Conservation (phyloP, 1,140 invertebrate species). For the Pissodes strobi region DNA sequence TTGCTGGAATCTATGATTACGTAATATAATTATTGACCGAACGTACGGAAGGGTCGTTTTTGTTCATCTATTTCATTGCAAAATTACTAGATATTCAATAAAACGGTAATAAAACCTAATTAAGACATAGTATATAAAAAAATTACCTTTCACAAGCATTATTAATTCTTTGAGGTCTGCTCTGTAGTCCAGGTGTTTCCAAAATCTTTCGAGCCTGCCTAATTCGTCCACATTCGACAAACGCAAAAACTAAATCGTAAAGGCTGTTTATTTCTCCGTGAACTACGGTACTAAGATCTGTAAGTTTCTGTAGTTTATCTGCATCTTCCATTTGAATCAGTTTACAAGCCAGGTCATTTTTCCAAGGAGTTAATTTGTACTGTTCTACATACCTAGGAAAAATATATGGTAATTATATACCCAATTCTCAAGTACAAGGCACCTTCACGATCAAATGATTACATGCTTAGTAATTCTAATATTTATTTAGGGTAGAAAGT, state of each 20-base stretch:
- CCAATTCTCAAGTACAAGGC: too few relatives aligned
- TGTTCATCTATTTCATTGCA: too few relatives aligned
- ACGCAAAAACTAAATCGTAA: slow-evolving; percentile 79
- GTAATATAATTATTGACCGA: background rate
- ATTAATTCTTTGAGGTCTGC: slow-evolving; percentile 62
- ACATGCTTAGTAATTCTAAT: too few relatives aligned
- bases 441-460: too few relatives aligned
- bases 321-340: slow-evolving; percentile 80
- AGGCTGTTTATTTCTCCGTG: slow-evolving; percentile 82
- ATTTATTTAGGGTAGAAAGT: too few relatives aligned
- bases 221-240: slow-evolving; percentile 76
- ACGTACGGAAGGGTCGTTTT: background rate
- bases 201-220: slow-evolving; percentile 81
- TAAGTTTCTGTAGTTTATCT: slow-evolving; percentile 72
- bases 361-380: slow-evolving; percentile 42
- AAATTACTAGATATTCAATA: too few relatives aligned
- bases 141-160: slow-evolving; percentile 60
- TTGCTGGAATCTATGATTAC: slow-evolving; percentile 37
- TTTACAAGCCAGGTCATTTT: slow-evolving; percentile 52
- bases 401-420: too few relatives aligned
- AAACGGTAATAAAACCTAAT: background rate
- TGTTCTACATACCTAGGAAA: slow-evolving; percentile 35
- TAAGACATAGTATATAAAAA: too few relatives aligned
- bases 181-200: slow-evolving; percentile 74
- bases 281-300: slow-evolving; percentile 74